phyloP scores from a whole-genome alignment of 2,113 vertebrate species.

The Brachypodius melanocephalos region DNA sequence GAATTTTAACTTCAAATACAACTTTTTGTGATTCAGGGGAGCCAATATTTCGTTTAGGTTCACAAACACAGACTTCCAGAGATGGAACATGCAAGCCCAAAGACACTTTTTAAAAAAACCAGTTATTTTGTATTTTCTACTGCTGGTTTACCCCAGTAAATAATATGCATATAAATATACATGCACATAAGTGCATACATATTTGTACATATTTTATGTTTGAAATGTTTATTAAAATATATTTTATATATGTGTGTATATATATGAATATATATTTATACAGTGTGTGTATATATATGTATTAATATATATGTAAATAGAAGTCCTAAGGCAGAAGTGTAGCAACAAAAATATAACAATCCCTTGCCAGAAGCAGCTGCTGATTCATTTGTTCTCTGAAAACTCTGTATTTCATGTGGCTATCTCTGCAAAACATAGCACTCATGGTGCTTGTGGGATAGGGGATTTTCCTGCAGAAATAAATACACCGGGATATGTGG shows the following conservation, averaged over 20 bases:
- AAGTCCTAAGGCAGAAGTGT: background rate
- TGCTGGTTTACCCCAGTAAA: background rate
- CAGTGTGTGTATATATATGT: background rate
- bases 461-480: constrained; percentile 31
- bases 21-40: background rate
- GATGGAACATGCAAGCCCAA: background rate
- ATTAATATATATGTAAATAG: background rate
- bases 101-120: background rate
- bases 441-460: constrained; percentile 15
- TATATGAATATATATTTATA: background rate
- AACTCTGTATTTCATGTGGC: background rate
- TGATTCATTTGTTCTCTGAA: constrained; percentile 19
- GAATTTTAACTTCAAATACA: background rate
- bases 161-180: background rate
- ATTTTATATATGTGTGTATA: background rate
- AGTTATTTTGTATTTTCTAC: background rate
- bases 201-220: background rate
- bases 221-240: background rate
- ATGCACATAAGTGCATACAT: background rate
- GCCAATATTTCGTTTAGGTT: background rate
- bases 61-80: background rate
- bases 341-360: background rate
- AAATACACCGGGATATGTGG: background rate
- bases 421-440: constrained; percentile 24
- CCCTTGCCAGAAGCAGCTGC: constrained; percentile 5